phyloP scores from a whole-genome alignment of 2,113 vertebrate species.

The Chrysochloris asiatica region DNA sequence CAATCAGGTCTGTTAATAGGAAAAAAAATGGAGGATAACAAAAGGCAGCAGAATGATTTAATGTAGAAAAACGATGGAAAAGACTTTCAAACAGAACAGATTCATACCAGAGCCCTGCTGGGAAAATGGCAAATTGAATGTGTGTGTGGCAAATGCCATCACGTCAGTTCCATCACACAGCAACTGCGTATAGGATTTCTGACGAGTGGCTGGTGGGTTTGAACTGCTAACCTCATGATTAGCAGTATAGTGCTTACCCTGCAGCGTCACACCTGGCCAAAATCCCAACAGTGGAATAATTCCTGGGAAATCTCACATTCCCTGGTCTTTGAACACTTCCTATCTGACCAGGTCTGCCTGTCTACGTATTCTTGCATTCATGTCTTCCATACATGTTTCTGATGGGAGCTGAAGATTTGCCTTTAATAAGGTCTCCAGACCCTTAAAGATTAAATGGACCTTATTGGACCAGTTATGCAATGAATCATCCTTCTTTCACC shows the following conservation, averaged over 20 bases:
- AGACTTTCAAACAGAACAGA: not conserved
- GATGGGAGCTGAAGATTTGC: not conserved
- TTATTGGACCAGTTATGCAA: not conserved
- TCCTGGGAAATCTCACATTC: constrained; percentile 3
- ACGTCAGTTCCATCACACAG: too few relatives aligned
- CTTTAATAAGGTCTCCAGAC: not conserved
- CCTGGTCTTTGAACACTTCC: not conserved
- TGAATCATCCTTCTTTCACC: not conserved
- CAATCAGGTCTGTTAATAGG: not conserved
- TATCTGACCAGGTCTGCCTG: not conserved
- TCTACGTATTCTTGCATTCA: not conserved
- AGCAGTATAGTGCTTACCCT: too few relatives aligned
- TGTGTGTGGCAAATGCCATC: too few relatives aligned
- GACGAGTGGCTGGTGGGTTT: too few relatives aligned
- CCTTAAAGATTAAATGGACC: not conserved
- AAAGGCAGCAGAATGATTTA: not conserved
- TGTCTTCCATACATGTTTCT: not conserved
- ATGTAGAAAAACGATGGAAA: not conserved
- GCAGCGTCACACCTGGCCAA: too few relatives aligned
- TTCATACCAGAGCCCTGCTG: not conserved
- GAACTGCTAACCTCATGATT: not conserved
- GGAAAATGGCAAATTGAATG: not conserved
- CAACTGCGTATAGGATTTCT: too few relatives aligned
- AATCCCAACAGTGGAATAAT: not conserved
- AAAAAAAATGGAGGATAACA: not conserved